Evolutionary conservation across 2,888 invertebrate species (phyloP), one percentile per base, ranked within the genome.

Genomic region (Epirrita christyi): DNA sequence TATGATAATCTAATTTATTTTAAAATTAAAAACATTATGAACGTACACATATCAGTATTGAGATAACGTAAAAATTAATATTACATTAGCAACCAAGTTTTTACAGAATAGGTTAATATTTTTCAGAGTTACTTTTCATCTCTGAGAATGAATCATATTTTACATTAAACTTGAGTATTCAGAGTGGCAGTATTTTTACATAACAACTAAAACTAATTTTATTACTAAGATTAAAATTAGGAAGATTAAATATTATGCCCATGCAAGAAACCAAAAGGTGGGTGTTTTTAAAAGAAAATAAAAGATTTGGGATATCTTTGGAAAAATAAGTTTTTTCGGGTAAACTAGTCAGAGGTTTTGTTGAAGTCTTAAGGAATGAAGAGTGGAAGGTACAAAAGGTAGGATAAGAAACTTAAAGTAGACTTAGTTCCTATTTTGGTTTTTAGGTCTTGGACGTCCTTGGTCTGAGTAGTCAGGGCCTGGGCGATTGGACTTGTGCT

Each of bases 401-500:
- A 6, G 51, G 59, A 47, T 42, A 59, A 55, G n/a, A n/a, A n/a
- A n/a, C n/a, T n/a, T n/a, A 53, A 47, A 21, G 15, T 11, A 6
- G 10, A 38, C 4, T 81, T 81, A 88, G 77, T 88, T 88, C 70
- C 86, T 87, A 44, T 59, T 59, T 42, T 59, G 54, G 55, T 59
- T 55, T 47, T 55, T 59, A 48, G 78, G 75, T 66, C 85, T 73
- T n/a, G 73, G 73, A 55, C 85, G 85, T 15, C 73, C 75, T 34
- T 77, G 78, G 11, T 78, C 75, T 21, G 84, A 76, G 68, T 78
- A 83, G 5, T 85, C 83, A 32, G 80, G 76, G 34, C 41, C 60
- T 38, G 82, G 83, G 47, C 85, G 71, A 67, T 85, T 81, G 14
- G 65, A 62, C 42, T 71, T 68, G 38, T 76, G 79, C 15, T 81